Conservation (phyloP, 1,140 invertebrate genomes). For the Saccostrea echinata region DNA sequence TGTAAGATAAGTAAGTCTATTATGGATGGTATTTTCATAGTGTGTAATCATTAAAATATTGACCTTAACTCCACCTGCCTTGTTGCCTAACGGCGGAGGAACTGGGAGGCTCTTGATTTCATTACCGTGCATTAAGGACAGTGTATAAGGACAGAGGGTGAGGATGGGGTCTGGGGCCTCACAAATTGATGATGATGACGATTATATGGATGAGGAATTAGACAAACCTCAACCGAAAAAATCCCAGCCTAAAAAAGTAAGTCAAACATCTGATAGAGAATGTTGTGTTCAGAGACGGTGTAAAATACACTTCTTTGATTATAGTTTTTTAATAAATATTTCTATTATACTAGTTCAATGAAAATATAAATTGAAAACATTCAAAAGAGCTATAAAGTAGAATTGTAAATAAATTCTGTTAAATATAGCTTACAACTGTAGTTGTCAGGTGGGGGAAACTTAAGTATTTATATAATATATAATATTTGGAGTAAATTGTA, state of each 20-base stretch:
- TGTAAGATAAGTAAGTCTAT: not conserved
- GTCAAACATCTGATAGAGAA: not conserved
- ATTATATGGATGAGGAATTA: not conserved
- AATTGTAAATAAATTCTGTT: too few relatives aligned
- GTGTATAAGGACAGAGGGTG: not conserved
- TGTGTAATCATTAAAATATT: conserved; percentile 1
- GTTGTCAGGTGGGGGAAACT: too few relatives aligned
- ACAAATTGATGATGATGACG: not conserved
- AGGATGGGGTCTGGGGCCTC: not conserved
- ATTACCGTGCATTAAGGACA: not conserved
- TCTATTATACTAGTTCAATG: too few relatives aligned
- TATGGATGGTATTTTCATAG: not conserved
- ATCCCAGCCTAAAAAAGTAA: not conserved
- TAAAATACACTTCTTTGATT: too few relatives aligned
- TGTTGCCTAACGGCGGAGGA: not conserved
- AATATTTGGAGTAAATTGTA: too few relatives aligned
- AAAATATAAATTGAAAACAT: too few relatives aligned
- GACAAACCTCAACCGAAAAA: not conserved
- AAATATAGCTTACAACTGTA: too few relatives aligned
- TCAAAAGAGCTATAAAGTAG: too few relatives aligned
- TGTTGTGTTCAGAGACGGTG: too few relatives aligned
- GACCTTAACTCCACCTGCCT: not conserved
- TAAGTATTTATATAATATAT: too few relatives aligned
- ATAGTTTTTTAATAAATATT: too few relatives aligned
- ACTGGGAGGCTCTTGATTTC: not conserved